Evolutionary conservation across 2,113 vertebrate genomes (phyloP).

Genomic region (Xiphorhynchus elegans): DNA sequence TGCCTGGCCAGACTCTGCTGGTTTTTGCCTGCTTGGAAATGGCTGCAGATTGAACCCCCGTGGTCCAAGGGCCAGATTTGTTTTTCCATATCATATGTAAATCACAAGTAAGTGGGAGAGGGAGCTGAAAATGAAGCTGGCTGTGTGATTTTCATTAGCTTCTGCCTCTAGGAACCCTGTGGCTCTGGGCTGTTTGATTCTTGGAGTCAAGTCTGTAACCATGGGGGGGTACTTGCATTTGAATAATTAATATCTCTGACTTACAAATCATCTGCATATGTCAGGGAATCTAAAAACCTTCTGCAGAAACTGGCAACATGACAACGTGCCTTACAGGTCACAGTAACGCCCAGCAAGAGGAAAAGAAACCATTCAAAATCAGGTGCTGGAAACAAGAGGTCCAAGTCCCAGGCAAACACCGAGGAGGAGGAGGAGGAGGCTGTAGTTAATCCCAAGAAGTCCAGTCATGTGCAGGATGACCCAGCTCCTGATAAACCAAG

Average conservation of each 20-base stretch:
- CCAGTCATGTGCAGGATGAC: conserved; percentile 27
- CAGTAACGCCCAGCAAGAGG: conserved; percentile 46
- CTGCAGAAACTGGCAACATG: background rate
- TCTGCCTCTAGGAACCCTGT: background rate
- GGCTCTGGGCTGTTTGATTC: background rate
- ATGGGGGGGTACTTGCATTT: background rate
- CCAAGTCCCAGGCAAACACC: background rate
- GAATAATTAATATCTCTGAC: background rate
- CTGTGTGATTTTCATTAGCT: background rate
- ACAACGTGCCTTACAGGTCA: background rate
- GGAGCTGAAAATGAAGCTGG: background rate
- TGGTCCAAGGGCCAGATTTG: background rate
- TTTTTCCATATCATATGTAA: background rate
- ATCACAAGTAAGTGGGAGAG: background rate
- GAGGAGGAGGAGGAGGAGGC: background rate
- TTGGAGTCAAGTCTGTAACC: background rate
- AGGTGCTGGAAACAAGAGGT: conserved; percentile 28
- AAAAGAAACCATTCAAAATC: conserved; percentile 37
- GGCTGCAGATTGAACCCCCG: background rate
- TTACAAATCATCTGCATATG: background rate
- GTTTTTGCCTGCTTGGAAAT: background rate
- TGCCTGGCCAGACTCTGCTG: background rate
- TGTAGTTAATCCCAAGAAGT: conserved; percentile 26
- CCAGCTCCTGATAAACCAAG: conserved; percentile 31
- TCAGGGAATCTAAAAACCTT: background rate